A percentile compares a stretch with the other conserved stretches of the same genome.
Evolutionary conservation across 2,113 vertebrate genomes (phyloP).

Genomic region (Cavia aperea): DNA sequence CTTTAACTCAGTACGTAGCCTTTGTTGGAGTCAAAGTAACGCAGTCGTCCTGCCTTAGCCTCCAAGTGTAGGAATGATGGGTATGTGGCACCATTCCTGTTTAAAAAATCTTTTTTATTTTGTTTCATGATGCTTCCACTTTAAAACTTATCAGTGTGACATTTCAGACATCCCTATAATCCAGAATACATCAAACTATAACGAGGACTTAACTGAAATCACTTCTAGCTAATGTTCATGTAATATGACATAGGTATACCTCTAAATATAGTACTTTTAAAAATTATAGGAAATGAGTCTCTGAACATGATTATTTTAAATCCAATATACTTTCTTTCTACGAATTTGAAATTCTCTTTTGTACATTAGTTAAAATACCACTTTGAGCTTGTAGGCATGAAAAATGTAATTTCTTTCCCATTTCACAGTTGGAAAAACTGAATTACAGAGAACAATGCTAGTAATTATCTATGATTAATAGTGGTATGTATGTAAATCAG

Average conservation of each 20-base stretch:
- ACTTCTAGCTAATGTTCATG: not conserved
- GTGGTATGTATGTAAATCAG: conserved; percentile 63
- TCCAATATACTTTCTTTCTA: conserved; percentile 40
- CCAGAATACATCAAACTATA: not conserved
- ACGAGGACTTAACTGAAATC: not conserved
- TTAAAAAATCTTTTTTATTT: not conserved
- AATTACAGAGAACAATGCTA: conserved; percentile 66
- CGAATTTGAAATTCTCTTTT: conserved; percentile 36
- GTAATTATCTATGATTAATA: conserved; percentile 69
- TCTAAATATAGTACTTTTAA: not conserved
- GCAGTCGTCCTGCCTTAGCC: not conserved
- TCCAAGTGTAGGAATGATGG: not conserved
- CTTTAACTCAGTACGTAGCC: not conserved
- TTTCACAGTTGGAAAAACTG: conserved; percentile 73
- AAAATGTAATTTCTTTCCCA: conserved; percentile 70
- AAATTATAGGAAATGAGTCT: conserved; percentile 25
- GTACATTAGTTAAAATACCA: conserved; percentile 54
- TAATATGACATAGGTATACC: not conserved
- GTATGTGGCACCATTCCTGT: not conserved
- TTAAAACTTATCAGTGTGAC: not conserved
- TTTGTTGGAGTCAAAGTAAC: not conserved
- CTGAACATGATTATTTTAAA: conserved; percentile 42
- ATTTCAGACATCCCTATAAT: not conserved
- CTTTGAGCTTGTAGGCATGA: conserved; percentile 59
- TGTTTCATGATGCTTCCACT: not conserved